Evolutionary conservation across 2,888 invertebrate genomes (phyloP).

Genomic region (Stenodema calcarata): DNA sequence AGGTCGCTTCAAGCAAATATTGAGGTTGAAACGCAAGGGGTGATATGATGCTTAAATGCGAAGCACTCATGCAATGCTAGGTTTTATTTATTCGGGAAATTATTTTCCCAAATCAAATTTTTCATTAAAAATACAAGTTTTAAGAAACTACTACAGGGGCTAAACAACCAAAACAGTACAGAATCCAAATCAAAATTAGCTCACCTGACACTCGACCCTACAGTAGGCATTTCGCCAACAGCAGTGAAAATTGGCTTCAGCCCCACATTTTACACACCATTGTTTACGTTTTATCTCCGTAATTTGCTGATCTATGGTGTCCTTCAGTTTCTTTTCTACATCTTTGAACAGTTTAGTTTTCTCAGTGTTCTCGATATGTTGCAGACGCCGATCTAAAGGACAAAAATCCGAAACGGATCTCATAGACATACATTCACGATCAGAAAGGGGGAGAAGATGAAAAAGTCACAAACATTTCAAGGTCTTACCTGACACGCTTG

Average conservation of each 20-base stretch:
- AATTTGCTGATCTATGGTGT: background rate
- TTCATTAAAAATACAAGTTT: no score
- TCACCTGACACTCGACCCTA: constrained; percentile 79
- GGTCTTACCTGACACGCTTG: background rate
- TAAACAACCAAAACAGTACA: no score
- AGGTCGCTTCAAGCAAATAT: no score
- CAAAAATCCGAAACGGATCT: constrained; percentile 16
- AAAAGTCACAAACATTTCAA: no score
- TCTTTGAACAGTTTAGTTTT: constrained; percentile 66
- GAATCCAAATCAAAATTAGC: no score
- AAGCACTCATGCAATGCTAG: no score
- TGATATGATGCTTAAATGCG: no score
- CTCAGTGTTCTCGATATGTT: constrained; percentile 20
- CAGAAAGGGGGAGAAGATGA: background rate
- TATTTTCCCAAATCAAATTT: no score
- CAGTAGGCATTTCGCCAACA: constrained; percentile 98
- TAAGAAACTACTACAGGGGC: no score
- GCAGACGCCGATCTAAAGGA: constrained; percentile 5
- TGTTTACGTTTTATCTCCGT: constrained; percentile 25
- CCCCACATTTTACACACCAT: constrained; percentile 90
- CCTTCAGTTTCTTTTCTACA: constrained; percentile 78
- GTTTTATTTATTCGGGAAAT: no score
- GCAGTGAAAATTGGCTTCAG: constrained; percentile 90
- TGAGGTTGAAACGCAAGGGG: no score
- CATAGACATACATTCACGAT: background rate